These are phyloP conservation scores for Hecatera dysodea DNA, from an alignment of 2,888 invertebrate genomes.

Conservation along the genomic window DNA sequence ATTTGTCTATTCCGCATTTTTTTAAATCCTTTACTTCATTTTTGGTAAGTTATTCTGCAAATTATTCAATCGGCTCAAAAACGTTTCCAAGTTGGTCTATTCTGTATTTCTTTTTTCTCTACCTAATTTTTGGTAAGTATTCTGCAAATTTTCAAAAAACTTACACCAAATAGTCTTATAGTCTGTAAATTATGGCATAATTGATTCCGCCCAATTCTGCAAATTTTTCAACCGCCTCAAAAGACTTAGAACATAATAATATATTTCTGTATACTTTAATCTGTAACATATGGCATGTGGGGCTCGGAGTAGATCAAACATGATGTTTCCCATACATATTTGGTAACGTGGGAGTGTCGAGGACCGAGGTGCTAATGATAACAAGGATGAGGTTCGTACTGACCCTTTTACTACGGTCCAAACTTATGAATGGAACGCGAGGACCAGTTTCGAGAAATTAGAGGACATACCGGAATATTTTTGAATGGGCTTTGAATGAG, in stretches of 20 bases:
- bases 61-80: too few species aligned
- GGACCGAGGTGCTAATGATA: constrained; percentile 87
- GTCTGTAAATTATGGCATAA: too few species aligned
- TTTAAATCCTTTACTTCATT: too few species aligned
- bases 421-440: constrained; percentile 70
- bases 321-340: constrained; percentile 83
- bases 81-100: too few species aligned
- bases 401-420: constrained; percentile 65
- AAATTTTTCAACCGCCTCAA: neutral
- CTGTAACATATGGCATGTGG: constrained; percentile 49
- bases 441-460: constrained; percentile 40
- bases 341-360: constrained; percentile 86
- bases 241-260: neutral
- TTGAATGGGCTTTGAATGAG: constrained; percentile 27
- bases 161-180: too few species aligned
- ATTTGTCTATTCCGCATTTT: neutral
- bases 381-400: constrained; percentile 74
- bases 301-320: constrained; percentile 75
- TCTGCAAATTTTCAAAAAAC: too few species aligned
- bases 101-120: too few species aligned
- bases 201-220: too few species aligned
- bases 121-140: too few species aligned
- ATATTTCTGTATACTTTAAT: constrained; percentile 13
- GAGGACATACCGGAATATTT: constrained; percentile 26
- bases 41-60: too few species aligned